These are phyloP conservation scores for Chromobotia macracanthus DNA, from an alignment of 2,797 vertebrate genomes.

Conservation along the genomic window DNA sequence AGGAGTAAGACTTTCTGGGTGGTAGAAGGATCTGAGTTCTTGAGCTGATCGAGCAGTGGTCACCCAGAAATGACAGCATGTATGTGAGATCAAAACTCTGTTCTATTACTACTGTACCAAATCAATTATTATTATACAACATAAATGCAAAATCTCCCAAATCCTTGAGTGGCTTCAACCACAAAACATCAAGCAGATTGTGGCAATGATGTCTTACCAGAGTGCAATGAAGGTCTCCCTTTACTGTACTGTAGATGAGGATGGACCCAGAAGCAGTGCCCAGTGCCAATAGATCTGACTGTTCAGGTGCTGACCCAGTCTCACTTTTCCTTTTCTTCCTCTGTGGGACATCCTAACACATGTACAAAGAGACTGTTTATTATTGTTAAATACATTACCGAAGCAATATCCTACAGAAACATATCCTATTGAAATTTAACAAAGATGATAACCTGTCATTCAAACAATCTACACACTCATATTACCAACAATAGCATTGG, in stretches of 20 bases:
- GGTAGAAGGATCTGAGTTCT: neutral
- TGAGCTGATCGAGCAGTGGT: neutral
- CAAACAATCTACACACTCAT: no score
- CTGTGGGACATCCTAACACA: conserved; percentile 88
- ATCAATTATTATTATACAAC: no score
- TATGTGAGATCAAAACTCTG: no score
- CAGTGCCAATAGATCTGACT: conserved; percentile 90
- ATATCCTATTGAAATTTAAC: no score
- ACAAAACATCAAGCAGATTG: neutral
- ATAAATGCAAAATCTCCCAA: no score
- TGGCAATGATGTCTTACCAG: conserved; percentile 79
- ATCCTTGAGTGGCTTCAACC: neutral
- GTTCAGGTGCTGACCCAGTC: conserved; percentile 74
- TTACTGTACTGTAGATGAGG: conserved; percentile 93
- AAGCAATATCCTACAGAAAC: no score
- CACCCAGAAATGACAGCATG: no score
- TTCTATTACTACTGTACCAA: no score
- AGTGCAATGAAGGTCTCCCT: conserved; percentile 93
- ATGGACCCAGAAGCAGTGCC: conserved; percentile 94
- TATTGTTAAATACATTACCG: neutral
- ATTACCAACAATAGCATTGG: no score
- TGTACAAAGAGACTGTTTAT: neutral
- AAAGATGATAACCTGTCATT: no score
- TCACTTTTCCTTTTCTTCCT: conserved; percentile 98
- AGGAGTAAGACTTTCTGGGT: no score